Conservation (phyloP, 2,113 vertebrate genomes). For the Pituophis catenifer region DNA sequence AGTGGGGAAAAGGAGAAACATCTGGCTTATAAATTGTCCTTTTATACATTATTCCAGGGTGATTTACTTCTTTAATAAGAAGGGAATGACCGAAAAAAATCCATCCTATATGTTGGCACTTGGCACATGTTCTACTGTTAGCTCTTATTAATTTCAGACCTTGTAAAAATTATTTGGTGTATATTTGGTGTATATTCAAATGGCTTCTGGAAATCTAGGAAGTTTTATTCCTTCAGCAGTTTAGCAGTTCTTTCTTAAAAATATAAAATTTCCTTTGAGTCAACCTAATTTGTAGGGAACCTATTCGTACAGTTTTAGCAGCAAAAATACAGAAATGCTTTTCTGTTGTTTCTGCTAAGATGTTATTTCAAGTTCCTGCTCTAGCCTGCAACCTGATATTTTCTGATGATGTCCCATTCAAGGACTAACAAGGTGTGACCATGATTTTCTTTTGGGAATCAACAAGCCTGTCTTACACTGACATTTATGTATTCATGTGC, state of each 20-base stretch:
- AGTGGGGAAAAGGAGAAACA: not conserved
- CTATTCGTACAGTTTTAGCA: not conserved
- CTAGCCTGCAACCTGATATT: not conserved
- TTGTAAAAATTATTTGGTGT: constrained; percentile 43
- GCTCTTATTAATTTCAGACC: constrained; percentile 28
- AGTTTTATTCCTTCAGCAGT: constrained; percentile 4
- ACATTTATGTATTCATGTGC: not conserved
- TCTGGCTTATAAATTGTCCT: constrained; percentile 7
- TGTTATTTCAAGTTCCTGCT: not conserved
- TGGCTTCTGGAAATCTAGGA: constrained; percentile 40
- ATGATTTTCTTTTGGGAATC: not conserved
- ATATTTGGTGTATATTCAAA: constrained; percentile 35
- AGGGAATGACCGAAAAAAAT: constrained; percentile 39
- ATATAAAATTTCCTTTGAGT: not conserved
- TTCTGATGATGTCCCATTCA: not conserved
- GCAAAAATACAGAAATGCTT: not conserved
- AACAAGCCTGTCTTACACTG: not conserved
- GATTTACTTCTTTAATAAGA: constrained; percentile 55
- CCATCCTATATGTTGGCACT: constrained; percentile 40
- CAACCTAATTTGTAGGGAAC: not conserved
- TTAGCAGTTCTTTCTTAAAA: not conserved
- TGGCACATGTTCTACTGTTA: constrained; percentile 34
- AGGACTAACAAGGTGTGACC: not conserved
- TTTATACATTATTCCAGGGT: constrained; percentile 26
- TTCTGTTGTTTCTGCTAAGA: not conserved